phyloP scores from a whole-genome alignment of 2,797 vertebrate species.

The Acipenser oxyrinchus region DNA sequence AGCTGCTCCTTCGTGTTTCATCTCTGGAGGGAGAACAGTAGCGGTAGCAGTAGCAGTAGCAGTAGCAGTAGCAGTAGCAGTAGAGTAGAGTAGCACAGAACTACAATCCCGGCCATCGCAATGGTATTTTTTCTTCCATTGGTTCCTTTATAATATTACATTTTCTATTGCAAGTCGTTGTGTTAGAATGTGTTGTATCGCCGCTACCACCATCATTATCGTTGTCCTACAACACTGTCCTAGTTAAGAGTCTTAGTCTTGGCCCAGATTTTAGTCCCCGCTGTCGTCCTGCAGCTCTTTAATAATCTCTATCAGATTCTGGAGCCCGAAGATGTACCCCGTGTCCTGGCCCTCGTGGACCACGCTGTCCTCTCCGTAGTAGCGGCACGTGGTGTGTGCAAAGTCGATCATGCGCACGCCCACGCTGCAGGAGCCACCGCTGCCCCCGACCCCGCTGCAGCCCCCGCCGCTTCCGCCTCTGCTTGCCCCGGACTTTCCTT shows the following conservation, averaged over 20 bases:
- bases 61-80: no score
- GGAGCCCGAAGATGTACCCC: constrained; percentile 94
- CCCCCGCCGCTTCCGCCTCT: constrained; percentile 35
- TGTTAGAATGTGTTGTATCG: not conserved
- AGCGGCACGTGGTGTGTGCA: constrained; percentile 93
- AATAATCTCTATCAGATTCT: constrained; percentile 96
- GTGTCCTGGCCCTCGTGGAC: constrained; percentile 96
- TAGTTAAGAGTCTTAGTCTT: not conserved
- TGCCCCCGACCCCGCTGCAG: constrained; percentile 20
- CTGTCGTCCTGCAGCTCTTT: constrained; percentile 93
- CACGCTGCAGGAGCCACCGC: constrained; percentile 43
- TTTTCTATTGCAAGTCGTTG: not conserved
- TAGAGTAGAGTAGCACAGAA: constrained; percentile 12
- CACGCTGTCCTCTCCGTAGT: constrained; percentile 93
- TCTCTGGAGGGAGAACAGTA: no score
- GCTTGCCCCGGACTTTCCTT: not conserved
- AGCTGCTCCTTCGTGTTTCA: no score
- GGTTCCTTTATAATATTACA: no score
- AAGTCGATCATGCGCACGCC: constrained; percentile 99
- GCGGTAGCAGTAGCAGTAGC: no score
- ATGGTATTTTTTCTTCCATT: constrained; percentile 23
- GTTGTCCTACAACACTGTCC: not conserved
- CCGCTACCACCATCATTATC: constrained; percentile 31
- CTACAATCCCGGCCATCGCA: constrained; percentile 28
- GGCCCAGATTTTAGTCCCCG: constrained; percentile 64